A percentile compares a stretch with the other conserved stretches of the same genome.
Evolutionary conservation across 2,888 invertebrate species (phyloP).

Genomic region (Branchinecta sandiegonensis): DNA sequence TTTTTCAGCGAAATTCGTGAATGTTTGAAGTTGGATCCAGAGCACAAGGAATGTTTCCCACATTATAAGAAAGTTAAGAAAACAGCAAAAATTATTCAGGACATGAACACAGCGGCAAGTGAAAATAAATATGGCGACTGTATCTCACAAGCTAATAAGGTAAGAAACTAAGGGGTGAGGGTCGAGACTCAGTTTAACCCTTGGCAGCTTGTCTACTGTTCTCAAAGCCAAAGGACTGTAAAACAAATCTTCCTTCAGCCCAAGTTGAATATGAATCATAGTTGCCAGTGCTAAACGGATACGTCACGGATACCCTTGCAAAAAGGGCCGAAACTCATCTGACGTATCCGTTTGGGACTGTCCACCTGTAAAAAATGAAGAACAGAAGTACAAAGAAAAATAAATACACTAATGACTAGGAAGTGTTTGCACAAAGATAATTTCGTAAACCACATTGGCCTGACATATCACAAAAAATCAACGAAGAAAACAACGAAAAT

Average conservation of each 20-base stretch:
- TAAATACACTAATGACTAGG: background rate
- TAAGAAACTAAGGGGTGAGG: slow-evolving; percentile 28
- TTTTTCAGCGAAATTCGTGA: slow-evolving; percentile 64
- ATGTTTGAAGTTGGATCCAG: slow-evolving; percentile 91
- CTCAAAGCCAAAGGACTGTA: background rate
- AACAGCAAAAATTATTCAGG: slow-evolving; percentile 59
- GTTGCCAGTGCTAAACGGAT: too few species aligned
- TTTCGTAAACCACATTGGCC: too few species aligned
- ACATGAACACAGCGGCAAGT: slow-evolving; percentile 48
- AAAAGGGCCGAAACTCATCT: too few species aligned
- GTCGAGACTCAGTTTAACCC: too few species aligned
- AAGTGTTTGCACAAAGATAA: too few species aligned
- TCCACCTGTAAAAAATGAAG: too few species aligned
- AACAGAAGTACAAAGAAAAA: slow-evolving; percentile 16
- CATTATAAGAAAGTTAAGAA: slow-evolving; percentile 93
- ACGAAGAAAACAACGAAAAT: too few species aligned
- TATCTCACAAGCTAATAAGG: slow-evolving; percentile 49
- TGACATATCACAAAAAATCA: too few species aligned
- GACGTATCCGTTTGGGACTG: too few species aligned
- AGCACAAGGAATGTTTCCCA: slow-evolving; percentile 88
- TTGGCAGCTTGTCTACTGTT: too few species aligned
- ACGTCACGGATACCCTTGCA: too few species aligned
- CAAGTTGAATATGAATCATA: background rate
- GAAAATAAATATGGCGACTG: slow-evolving; percentile 52
- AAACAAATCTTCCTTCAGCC: slow-evolving; percentile 13